A percentile compares a stretch with the other conserved stretches of the same genome.
phyloP scores from a whole-genome alignment of 2,888 invertebrate genomes.

The Dendrolimus houi region DNA sequence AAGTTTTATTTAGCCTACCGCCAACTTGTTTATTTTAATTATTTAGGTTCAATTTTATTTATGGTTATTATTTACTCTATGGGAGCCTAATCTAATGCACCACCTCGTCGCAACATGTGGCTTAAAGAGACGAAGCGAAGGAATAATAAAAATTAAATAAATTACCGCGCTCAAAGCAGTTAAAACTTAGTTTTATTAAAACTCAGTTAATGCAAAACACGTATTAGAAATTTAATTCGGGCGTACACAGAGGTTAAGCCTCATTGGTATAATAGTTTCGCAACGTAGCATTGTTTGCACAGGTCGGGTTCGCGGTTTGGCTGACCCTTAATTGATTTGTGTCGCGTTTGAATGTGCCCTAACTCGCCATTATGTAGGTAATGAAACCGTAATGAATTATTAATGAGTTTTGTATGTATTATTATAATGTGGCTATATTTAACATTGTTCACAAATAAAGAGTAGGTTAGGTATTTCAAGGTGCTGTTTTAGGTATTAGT shows the following conservation, averaged over 20 bases:
- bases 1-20: too few species aligned
- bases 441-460: too few species aligned
- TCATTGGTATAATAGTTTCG: constrained; percentile 21
- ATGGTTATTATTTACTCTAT: too few species aligned
- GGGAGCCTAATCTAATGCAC: too few species aligned
- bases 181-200: background rate
- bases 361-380: constrained; percentile 25
- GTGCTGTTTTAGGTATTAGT: too few species aligned
- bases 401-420: constrained; percentile 2
- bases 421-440: constrained; percentile 1
- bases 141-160: too few species aligned
- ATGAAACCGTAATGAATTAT: constrained; percentile 14
- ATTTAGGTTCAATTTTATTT: too few species aligned
- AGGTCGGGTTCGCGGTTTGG: constrained; percentile 39
- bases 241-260: constrained; percentile 9
- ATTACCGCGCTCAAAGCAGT: too few species aligned
- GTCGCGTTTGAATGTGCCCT: constrained; percentile 29
- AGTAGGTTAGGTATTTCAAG: too few species aligned
- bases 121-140: too few species aligned
- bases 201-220: background rate
- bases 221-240: background rate
- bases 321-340: constrained; percentile 54
- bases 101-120: too few species aligned
- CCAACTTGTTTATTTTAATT: too few species aligned
- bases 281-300: constrained; percentile 40